Evolutionary conservation across 1,140 invertebrate genomes (phyloP).

Genomic region (Papilio machaon): DNA sequence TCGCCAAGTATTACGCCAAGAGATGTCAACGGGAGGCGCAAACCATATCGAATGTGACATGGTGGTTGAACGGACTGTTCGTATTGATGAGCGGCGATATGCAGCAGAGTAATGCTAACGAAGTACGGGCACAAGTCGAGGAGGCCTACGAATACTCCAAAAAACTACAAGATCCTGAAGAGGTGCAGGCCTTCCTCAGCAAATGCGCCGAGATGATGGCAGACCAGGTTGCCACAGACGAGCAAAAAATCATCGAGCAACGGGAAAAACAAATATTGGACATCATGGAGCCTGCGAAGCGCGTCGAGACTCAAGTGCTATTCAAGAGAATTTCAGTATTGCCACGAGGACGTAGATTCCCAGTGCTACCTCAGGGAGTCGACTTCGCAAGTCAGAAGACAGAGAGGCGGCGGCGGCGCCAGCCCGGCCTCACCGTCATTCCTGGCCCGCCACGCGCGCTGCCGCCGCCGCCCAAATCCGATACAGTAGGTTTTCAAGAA

Average conservation of each 20-base stretch:
- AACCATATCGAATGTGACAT: constrained; percentile 68
- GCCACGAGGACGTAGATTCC: constrained; percentile 66
- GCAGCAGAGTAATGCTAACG: constrained; percentile 81
- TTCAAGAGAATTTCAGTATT: constrained; percentile 76
- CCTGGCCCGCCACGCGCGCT: constrained; percentile 63
- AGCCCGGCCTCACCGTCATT: constrained; percentile 68
- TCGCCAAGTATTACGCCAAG: constrained; percentile 81
- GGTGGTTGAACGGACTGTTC: constrained; percentile 81
- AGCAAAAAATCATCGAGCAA: constrained; percentile 67
- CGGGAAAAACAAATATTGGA: constrained; percentile 66
- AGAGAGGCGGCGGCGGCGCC: constrained; percentile 58
- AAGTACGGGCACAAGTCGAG: constrained; percentile 76
- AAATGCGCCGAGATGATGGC: constrained; percentile 72
- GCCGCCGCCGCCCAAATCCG: constrained; percentile 63
- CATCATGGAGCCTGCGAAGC: constrained; percentile 63
- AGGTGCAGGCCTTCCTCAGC: constrained; percentile 67
- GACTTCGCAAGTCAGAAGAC: constrained; percentile 47
- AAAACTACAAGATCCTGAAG: constrained; percentile 69
- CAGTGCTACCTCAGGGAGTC: constrained; percentile 67
- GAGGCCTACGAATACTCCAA: constrained; percentile 74
- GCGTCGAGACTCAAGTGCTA: constrained; percentile 64
- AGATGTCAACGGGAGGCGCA: constrained; percentile 80
- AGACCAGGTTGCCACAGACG: constrained; percentile 63
- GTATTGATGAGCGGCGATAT: constrained; percentile 80
- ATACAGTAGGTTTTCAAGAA: constrained; percentile 64